A percentile compares a stretch with the other conserved stretches of the same genome.
These are phyloP conservation scores for Scylla paramamosain DNA, from an alignment of 1,140 invertebrate species.

Conservation along the genomic window DNA sequence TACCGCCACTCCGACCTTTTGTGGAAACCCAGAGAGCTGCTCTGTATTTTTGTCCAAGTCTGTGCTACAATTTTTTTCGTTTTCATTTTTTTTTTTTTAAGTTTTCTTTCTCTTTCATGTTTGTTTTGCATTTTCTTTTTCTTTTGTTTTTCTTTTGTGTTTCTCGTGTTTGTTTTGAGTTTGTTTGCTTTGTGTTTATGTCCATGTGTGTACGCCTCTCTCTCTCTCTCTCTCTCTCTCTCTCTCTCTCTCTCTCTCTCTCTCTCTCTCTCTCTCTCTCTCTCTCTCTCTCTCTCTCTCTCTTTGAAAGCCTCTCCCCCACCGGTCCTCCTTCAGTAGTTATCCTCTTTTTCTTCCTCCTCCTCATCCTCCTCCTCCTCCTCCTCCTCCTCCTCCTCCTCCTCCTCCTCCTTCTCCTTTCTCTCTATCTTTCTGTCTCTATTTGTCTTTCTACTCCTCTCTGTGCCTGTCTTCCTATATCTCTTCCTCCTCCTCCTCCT, in stretches of 20 bases:
- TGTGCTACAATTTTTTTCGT: too few relatives aligned
- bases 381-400: background rate
- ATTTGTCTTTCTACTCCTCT: background rate
- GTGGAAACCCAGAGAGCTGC: too few relatives aligned
- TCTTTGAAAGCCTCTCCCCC: background rate
- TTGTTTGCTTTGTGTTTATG: too few relatives aligned
- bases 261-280: conserved; percentile 12
- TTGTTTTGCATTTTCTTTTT: too few relatives aligned
- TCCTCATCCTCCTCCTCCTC: background rate
- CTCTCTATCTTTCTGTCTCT: background rate
- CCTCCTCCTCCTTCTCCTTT: background rate
- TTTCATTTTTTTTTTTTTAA: too few relatives aligned
- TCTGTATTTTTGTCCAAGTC: background rate
- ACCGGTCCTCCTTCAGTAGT: background rate
- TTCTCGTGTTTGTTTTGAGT: too few relatives aligned
- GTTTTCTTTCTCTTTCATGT: too few relatives aligned
- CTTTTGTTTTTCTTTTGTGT: too few relatives aligned
- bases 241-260: background rate
- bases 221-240: background rate
- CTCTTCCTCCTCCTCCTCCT: background rate
- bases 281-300: background rate
- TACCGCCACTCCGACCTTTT: too few relatives aligned
- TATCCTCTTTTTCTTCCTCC: background rate
- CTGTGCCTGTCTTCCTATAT: background rate
- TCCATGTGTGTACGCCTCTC: background rate